phyloP scores from a whole-genome alignment of 2,888 invertebrate species.

The Drosophila dives region DNA sequence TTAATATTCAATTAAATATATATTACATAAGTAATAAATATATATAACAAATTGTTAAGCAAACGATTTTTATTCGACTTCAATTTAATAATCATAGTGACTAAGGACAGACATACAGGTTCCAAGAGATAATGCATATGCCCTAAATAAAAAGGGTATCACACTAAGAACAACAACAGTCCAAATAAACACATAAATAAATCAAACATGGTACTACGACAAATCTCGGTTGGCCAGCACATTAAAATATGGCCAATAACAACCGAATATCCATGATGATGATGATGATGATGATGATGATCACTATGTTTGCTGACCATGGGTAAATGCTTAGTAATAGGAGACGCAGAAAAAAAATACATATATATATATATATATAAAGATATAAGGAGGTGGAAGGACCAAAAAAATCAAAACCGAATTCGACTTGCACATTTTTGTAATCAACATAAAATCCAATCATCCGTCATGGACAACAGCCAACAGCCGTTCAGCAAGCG shows the following conservation, averaged over 20 bases:
- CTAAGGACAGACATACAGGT: neutral
- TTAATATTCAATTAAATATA: neutral
- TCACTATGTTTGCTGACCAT: constrained; percentile 42
- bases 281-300: constrained; percentile 19
- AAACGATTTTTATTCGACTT: neutral
- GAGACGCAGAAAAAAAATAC: constrained; percentile 31
- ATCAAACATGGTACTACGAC: constrained; percentile 77
- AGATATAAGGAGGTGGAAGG: constrained; percentile 9
- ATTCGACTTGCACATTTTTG: constrained; percentile 75
- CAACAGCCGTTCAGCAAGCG: constrained; percentile 52
- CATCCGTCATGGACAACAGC: constrained; percentile 77
- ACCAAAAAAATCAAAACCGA: constrained; percentile 56
- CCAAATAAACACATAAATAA: constrained; percentile 78
- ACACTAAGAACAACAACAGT: constrained; percentile 54
- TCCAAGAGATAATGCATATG: too few relatives aligned
- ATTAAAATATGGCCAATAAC: constrained; percentile 80
- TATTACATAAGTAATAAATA: neutral
- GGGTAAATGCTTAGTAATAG: constrained; percentile 57
- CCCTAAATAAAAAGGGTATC: constrained; percentile 11
- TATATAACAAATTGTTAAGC: neutral
- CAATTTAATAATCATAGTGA: neutral
- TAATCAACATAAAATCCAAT: constrained; percentile 79
- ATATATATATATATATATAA: neutral
- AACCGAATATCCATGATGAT: constrained; percentile 66
- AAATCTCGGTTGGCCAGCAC: constrained; percentile 75